Percentiles rank a stretch among this genome's conserved stretches.
Conservation (phyloP, 2,888 invertebrate species). For the Acrobasis repandana region DNA sequence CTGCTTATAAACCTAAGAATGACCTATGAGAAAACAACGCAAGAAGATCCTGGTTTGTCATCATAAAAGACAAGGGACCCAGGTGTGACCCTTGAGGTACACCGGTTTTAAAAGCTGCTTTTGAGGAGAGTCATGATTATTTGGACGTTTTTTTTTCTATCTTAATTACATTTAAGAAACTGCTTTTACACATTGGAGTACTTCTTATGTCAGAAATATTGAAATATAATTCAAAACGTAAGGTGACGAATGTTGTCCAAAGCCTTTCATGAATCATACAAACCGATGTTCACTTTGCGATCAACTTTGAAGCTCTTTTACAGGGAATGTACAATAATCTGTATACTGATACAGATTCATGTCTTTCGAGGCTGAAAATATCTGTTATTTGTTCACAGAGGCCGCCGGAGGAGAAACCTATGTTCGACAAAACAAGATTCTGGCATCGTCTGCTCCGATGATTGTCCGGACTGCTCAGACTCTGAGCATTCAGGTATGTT, state of each 20-base stretch:
- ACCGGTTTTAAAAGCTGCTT: not conserved
- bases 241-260: not conserved
- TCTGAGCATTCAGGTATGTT: slow-evolving; percentile 51
- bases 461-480: slow-evolving; percentile 65
- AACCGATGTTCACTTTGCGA: too few relatives aligned
- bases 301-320: too few relatives aligned
- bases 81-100: not conserved
- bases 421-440: slow-evolving; percentile 76
- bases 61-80: not conserved
- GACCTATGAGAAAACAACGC: not conserved
- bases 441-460: slow-evolving; percentile 72
- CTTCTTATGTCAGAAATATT: not conserved
- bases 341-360: too few relatives aligned
- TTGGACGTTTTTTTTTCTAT: not conserved
- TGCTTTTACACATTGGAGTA: not conserved
- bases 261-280: not conserved
- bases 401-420: slow-evolving; percentile 53
- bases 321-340: too few relatives aligned
- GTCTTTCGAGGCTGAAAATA: not conserved
- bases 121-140: too few relatives aligned
- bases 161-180: not conserved
- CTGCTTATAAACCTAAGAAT: not conserved
- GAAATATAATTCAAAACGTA: too few relatives aligned
- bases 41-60: not conserved
- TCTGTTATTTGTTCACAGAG: slow-evolving; percentile 43